Evolutionary conservation across 2,888 invertebrate genomes (phyloP).

Genomic region (Liodrosophila aerea): DNA sequence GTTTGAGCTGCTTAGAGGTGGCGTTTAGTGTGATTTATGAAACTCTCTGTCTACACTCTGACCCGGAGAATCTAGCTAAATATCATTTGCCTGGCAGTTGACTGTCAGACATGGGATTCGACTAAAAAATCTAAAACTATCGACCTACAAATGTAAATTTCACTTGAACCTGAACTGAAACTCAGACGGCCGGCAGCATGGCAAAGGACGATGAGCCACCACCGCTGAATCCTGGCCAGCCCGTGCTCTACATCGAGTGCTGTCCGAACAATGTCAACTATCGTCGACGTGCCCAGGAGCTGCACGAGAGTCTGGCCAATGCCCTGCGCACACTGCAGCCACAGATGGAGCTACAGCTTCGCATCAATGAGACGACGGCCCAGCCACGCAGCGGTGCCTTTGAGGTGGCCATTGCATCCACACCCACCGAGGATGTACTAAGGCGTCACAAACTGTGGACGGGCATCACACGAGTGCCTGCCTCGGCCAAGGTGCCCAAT

Average conservation of each 20-base stretch:
- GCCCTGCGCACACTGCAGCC: conserved; percentile 54
- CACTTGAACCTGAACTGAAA: conserved; percentile 12
- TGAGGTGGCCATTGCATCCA: conserved; percentile 59
- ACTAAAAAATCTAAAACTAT: conserved; percentile 1
- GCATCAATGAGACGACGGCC: conserved; percentile 61
- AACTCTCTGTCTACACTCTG: too few relatives aligned
- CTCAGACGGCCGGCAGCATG: conserved; percentile 4
- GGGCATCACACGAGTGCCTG: conserved; percentile 54
- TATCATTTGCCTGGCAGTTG: too few relatives aligned
- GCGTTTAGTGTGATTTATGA: too few relatives aligned
- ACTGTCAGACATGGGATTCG: conserved; percentile 42
- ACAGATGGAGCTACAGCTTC: conserved; percentile 52
- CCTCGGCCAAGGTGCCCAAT: conserved; percentile 67
- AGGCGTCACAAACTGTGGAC: conserved; percentile 62
- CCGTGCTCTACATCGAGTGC: conserved; percentile 74
- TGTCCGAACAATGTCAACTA: conserved; percentile 60
- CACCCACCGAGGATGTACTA: conserved; percentile 33
- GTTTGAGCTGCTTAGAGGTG: too few relatives aligned
- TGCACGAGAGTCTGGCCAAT: conserved; percentile 60
- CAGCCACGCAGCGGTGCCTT: conserved; percentile 66
- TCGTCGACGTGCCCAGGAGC: conserved; percentile 52
- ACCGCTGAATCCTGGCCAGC: conserved; percentile 50
- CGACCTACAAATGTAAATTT: conserved; percentile 10
- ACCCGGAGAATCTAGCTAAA: too few relatives aligned
- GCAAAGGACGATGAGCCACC: conserved; percentile 1